phyloP scores from a whole-genome alignment of 2,888 invertebrate genomes.

The Andricus curvator region DNA sequence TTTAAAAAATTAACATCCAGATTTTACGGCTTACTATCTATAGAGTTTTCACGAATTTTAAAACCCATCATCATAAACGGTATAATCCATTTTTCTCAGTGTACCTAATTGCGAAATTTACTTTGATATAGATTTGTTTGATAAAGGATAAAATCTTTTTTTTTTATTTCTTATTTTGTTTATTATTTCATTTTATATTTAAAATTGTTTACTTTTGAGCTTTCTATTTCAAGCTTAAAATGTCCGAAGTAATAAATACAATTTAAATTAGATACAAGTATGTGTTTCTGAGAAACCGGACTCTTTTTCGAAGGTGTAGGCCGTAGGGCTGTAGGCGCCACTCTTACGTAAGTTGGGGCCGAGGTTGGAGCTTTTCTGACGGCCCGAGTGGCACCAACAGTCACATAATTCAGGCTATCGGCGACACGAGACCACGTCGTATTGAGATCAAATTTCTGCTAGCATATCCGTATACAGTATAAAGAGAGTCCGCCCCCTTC shows the following conservation, averaged over 20 bases:
- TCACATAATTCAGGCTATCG: constrained; percentile 29
- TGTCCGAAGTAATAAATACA: not conserved
- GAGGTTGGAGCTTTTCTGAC: not conserved
- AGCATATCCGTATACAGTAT: constrained; percentile 1
- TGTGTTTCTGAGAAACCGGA: not conserved
- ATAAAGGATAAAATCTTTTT: no score
- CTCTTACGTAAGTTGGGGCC: not conserved
- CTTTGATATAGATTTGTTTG: no score
- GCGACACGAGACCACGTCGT: not conserved
- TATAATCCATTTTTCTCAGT: no score
- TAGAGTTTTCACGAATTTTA: no score
- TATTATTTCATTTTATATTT: no score
- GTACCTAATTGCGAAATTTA: no score
- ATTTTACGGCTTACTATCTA: no score
- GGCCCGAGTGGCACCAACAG: constrained; percentile 11
- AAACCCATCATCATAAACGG: no score
- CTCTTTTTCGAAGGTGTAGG: not conserved
- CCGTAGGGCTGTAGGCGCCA: not conserved
- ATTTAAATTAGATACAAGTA: not conserved
- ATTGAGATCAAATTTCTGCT: constrained; percentile 29
- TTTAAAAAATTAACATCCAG: no score
- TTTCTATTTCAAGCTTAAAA: not conserved
- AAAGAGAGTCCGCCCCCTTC: not conserved
- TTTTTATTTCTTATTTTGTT: no score
- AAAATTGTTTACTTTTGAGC: no score